Evolutionary conservation across 2,113 vertebrate genomes (phyloP), one percentile per base, ranked within the genome.

Genomic region (Girardinichthys multiradiatus): DNA sequence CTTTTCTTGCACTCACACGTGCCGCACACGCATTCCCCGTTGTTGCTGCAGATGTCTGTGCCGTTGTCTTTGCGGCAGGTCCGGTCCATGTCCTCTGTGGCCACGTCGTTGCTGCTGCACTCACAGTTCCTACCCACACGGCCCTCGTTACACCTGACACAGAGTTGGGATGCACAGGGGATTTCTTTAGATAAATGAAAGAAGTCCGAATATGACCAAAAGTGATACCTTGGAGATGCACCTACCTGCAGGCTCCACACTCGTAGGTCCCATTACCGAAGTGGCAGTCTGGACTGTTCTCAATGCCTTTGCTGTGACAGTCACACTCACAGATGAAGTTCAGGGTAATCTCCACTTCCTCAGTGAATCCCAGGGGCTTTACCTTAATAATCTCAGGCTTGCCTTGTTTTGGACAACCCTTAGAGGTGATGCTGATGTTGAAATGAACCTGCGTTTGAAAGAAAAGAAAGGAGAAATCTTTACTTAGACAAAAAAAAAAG

Each of bases 21-120:
- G 33, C 98, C 98, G 48, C 98, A 99, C 74, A 99, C 95, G 21
- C 98, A 99, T n/a, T 99, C 98, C 5, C 98, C 98, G 2, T 96
- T 98, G 92, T 97, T 98, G 79, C 96, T 98, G 85, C 98, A 99
- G 86, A 98, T 97, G 81, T 97, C 97, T 0, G 97, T 97, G 33
- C 96, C 94, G 82, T 99, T 99, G 83, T 96, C 96, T 48, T 95
- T 96, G 33, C 97, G 94, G 87, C 98, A 99, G 89, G 96, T 97
- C n/a, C 95, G 95, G 48, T 99, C 97, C 96, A 99, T 96, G 81
- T 99, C 98, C 83, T 99, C 97, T 19, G 96, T 97, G 73, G 96
- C 96, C 4, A 98, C 96, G 71, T 99, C 97, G 58, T 98, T 97
- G 59, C 95, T 98, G 91, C 97, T 98, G 73, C 98, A 99, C 86